Evolutionary conservation across 2,888 invertebrate genomes (phyloP).

Genomic region (Tiliacea aurago): DNA sequence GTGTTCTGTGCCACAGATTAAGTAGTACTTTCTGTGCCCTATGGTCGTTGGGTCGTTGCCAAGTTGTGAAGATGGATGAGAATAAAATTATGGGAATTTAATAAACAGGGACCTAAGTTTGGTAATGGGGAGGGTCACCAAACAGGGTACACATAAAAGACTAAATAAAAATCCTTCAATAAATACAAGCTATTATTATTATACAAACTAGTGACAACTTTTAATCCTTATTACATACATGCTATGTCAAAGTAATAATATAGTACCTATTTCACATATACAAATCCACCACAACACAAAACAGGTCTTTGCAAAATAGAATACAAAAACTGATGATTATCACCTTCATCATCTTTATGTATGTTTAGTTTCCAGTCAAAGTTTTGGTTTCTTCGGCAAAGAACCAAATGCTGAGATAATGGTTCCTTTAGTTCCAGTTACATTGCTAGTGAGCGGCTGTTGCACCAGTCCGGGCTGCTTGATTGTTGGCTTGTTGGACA

Average conservation of each 20-base stretch:
- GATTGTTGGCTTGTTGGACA: conserved; percentile 89
- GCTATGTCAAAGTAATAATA: not conserved
- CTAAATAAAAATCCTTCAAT: not conserved
- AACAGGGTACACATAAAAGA: not conserved
- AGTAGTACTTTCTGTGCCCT: too few species aligned
- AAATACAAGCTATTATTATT: not conserved
- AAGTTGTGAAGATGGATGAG: not conserved
- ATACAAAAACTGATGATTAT: not conserved
- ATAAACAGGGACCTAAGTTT: not conserved
- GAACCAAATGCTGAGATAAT: conserved; percentile 98
- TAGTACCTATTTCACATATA: not conserved
- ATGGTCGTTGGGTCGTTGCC: too few species aligned
- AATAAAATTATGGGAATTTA: not conserved
- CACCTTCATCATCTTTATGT: not conserved
- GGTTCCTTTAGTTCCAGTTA: conserved; percentile 97
- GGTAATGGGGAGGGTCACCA: not conserved
- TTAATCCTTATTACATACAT: not conserved
- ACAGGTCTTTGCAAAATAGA: conserved; percentile 15
- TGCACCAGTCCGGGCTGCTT: conserved; percentile 93
- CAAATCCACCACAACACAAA: conserved; percentile 6
- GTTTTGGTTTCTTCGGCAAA: conserved; percentile 94
- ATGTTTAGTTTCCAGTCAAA: conserved; percentile 74
- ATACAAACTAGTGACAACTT: not conserved
- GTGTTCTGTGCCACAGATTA: too few species aligned
- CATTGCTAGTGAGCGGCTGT: conserved; percentile 94